Percentiles rank a stretch among this genome's conserved stretches.
These are phyloP conservation scores for Vidua chalybeata DNA, from an alignment of 2,113 vertebrate genomes.

Conservation along the genomic window DNA sequence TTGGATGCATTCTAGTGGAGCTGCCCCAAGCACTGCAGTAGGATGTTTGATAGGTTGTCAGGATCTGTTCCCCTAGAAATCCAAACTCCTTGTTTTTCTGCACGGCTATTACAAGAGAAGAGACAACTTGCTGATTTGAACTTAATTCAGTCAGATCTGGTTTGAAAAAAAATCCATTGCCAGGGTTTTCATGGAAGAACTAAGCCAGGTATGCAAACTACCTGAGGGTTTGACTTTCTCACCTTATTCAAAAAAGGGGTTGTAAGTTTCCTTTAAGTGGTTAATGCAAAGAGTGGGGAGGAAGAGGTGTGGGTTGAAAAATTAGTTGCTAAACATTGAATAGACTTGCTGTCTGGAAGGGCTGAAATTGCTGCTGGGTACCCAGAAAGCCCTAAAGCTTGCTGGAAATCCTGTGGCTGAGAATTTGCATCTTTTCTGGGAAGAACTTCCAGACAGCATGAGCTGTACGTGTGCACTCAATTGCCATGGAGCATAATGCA, in stretches of 20 bases:
- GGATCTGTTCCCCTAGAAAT: not conserved
- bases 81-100: not conserved
- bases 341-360: not conserved
- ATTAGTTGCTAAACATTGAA: not conserved
- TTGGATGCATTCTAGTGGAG: not conserved
- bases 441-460: not conserved
- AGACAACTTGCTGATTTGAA: not conserved
- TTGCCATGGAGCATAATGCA: rapidly evolving
- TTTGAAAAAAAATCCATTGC: not conserved
- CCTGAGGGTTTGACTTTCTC: not conserved
- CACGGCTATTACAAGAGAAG: not conserved
- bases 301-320: not conserved
- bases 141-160: not conserved
- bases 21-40: not conserved
- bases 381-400: not conserved
- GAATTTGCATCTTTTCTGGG: not conserved
- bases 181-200: not conserved
- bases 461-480: not conserved
- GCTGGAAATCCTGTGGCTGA: not conserved
- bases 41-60: not conserved
- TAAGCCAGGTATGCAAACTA: not conserved
- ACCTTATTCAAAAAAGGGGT: not conserved
- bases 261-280: not conserved
- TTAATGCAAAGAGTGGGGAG: not conserved
- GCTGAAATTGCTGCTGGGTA: not conserved